Evolutionary conservation across 2,113 vertebrate genomes (phyloP).

Genomic region (Mionectes macconnelli): DNA sequence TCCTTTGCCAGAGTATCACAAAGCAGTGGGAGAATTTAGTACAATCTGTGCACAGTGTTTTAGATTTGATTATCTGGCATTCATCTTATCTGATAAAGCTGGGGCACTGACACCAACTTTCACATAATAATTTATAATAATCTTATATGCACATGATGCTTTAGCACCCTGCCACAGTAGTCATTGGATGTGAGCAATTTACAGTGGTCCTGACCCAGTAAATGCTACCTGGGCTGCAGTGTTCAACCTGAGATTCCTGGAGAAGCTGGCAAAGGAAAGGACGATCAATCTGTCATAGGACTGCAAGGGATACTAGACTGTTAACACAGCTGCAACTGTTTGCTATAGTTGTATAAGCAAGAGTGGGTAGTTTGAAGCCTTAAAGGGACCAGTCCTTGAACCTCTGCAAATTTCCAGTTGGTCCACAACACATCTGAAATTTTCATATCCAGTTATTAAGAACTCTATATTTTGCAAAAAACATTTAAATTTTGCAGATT

Average conservation of each 20-base stretch:
- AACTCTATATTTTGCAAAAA: background rate
- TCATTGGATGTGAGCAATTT: background rate
- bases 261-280: background rate
- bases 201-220: background rate
- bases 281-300: background rate
- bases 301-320: background rate
- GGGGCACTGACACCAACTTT: background rate
- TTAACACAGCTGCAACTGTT: background rate
- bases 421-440: background rate
- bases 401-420: background rate
- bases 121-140: background rate
- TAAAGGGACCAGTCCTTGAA: background rate
- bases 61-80: background rate
- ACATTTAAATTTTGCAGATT: background rate
- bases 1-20: background rate
- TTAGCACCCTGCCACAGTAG: background rate
- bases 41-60: background rate
- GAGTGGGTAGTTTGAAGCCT: background rate
- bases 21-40: slow-evolving; percentile 6
- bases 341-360: background rate
- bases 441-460: background rate
- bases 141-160: background rate
- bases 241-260: background rate
- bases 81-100: background rate
- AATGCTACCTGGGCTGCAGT: background rate